Conservation (phyloP, 2,888 invertebrate species). For the Oscheius sp. region DNA sequence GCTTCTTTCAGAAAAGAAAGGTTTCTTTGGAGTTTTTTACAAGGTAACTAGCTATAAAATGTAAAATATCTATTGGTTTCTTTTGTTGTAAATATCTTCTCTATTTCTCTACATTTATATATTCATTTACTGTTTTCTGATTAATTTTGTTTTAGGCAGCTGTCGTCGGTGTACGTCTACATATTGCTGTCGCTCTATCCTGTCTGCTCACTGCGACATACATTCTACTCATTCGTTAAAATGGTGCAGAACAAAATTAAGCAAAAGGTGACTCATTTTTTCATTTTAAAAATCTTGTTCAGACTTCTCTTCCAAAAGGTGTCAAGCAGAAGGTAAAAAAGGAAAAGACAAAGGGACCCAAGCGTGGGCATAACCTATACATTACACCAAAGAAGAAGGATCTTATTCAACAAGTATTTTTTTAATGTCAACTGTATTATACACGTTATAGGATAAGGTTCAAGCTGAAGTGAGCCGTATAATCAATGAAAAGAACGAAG, state of each 20-base stretch:
- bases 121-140: background rate
- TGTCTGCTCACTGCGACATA: slow-evolving; percentile 71
- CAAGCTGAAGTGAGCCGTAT: slow-evolving; percentile 58
- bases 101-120: background rate
- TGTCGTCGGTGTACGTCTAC: slow-evolving; percentile 72
- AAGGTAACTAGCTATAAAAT: slow-evolving; percentile 69
- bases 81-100: background rate
- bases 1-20: slow-evolving; percentile 73
- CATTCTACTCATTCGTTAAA: slow-evolving; percentile 70
- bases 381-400: slow-evolving; percentile 60
- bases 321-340: slow-evolving; percentile 58
- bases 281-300: background rate
- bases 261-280: slow-evolving; percentile 31
- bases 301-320: slow-evolving; percentile 57
- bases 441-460: slow-evolving; percentile 48
- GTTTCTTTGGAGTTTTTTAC: slow-evolving; percentile 73
- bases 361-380: slow-evolving; percentile 51
- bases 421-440: background rate
- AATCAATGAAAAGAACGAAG: slow-evolving; percentile 68
- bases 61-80: background rate
- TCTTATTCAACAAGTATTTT: slow-evolving; percentile 48
- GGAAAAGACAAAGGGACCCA: slow-evolving; percentile 40
- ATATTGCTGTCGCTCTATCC: slow-evolving; percentile 70
- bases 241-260: slow-evolving; percentile 59
- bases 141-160: slow-evolving; percentile 44